phyloP scores from a whole-genome alignment of 2,113 vertebrate species.

The Garra rufa region DNA sequence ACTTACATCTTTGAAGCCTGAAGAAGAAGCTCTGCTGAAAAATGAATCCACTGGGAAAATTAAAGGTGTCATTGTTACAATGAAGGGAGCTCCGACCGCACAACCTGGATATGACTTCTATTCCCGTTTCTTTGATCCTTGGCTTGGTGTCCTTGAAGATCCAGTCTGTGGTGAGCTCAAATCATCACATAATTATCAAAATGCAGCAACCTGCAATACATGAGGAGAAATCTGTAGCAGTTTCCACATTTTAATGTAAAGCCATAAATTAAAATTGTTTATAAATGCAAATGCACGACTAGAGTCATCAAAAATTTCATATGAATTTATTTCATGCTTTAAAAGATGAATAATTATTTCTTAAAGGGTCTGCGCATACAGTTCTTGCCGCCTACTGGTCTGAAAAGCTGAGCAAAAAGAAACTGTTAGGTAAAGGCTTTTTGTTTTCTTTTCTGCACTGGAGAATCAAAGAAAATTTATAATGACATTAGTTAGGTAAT shows the following conservation, averaged over 20 bases:
- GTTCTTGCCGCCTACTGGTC: conserved; percentile 90
- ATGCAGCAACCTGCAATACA: not conserved
- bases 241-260: not conserved
- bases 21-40: conserved; percentile 65
- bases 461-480: no score
- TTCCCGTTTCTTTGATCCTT: conserved; percentile 89
- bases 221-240: not conserved
- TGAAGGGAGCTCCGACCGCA: conserved; percentile 78
- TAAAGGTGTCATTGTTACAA: conserved; percentile 83
- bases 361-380: conserved; percentile 86
- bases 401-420: conserved; percentile 84
- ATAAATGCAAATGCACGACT: not conserved
- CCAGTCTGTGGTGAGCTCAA: conserved; percentile 82
- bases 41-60: conserved; percentile 80
- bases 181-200: not conserved
- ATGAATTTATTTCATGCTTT: not conserved
- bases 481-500: no score
- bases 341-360: not conserved
- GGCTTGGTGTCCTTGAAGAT: conserved; percentile 88
- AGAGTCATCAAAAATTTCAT: not conserved
- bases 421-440: conserved; percentile 85
- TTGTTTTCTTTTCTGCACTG: no score
- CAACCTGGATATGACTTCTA: conserved; percentile 85
- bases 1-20: conserved; percentile 81
- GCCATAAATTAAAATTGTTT: not conserved